phyloP scores from a whole-genome alignment of 2,797 vertebrate genomes.

The Galagoides demidoff region DNA sequence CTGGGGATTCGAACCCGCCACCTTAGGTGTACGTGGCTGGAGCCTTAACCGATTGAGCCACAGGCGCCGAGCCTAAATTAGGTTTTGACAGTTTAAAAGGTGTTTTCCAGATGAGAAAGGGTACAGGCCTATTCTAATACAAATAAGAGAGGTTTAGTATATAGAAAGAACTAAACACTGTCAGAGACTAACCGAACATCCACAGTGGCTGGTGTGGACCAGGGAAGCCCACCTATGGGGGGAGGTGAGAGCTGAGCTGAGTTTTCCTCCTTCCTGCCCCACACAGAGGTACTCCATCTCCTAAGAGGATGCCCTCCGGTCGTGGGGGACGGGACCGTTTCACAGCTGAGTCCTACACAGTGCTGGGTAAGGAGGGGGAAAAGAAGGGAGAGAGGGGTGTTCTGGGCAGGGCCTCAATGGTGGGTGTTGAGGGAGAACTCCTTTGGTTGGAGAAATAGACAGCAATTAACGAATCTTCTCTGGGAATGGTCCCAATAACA shows the following conservation, averaged over 20 bases:
- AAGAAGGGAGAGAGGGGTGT: not conserved
- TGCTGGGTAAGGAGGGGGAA: slow-evolving; percentile 90
- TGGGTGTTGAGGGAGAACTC: not conserved
- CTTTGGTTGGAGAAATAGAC: not conserved
- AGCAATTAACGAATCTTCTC: not conserved
- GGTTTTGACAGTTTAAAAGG: not conserved
- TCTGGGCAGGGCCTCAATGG: not conserved
- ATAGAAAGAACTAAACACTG: not conserved
- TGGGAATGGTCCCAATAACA: not conserved
- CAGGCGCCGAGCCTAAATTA: no score
- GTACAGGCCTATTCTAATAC: not conserved
- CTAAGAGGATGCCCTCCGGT: slow-evolving; percentile 92
- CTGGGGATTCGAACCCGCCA: no score
- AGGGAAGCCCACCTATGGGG: not conserved
- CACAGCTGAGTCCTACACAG: slow-evolving; percentile 97
- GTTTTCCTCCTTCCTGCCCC: fast-evolving
- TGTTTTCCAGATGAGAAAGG: not conserved
- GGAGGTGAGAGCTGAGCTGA: not conserved
- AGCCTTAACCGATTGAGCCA: no score
- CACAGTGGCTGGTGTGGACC: not conserved
- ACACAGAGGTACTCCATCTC: slow-evolving; percentile 93
- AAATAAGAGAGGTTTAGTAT: not conserved
- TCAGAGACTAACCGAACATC: no score
- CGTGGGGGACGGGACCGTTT: slow-evolving; percentile 94
- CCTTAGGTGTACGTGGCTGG: no score